These are phyloP conservation scores for Pseudoips prasinana DNA, from an alignment of 2,888 invertebrate species.

Conservation along the genomic window DNA sequence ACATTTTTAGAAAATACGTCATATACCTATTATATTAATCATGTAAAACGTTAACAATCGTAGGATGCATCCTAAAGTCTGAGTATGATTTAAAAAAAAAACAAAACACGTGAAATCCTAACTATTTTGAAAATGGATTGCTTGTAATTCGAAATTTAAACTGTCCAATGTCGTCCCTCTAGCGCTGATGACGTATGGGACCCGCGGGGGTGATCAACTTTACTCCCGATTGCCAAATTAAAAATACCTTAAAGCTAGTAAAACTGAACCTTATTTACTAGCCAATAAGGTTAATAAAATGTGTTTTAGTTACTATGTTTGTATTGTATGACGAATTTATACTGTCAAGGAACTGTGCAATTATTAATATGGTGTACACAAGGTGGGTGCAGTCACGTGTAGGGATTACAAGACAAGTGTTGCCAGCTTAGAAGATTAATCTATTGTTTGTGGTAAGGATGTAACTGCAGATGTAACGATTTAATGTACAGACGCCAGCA, in stretches of 20 bases:
- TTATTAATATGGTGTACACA: constrained; percentile 43
- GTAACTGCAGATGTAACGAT: too few relatives aligned
- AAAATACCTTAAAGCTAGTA: neutral
- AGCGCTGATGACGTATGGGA: constrained; percentile 60
- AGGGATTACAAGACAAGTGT: constrained; percentile 29
- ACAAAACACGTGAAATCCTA: constrained; percentile 13
- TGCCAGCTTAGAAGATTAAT: constrained; percentile 23
- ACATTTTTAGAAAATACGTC: too few relatives aligned
- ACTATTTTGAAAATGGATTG: constrained; percentile 59
- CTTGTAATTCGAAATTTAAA: constrained; percentile 65
- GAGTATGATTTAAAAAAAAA: too few relatives aligned
- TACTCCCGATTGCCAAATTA: constrained; percentile 26
- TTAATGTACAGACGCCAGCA: too few relatives aligned
- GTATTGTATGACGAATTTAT: constrained; percentile 46
- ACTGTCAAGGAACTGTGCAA: constrained; percentile 43
- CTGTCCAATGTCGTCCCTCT: constrained; percentile 58
- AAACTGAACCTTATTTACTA: constrained; percentile 8
- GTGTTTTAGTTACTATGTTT: constrained; percentile 13
- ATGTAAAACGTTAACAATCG: too few relatives aligned
- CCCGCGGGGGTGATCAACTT: constrained; percentile 68
- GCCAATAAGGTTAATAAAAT: neutral
- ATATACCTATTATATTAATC: too few relatives aligned
- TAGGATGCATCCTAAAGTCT: too few relatives aligned
- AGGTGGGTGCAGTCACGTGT: constrained; percentile 34
- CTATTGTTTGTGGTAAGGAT: constrained; percentile 16